Conservation (phyloP, 2,113 vertebrate genomes). For the Gallinago undulata region DNA sequence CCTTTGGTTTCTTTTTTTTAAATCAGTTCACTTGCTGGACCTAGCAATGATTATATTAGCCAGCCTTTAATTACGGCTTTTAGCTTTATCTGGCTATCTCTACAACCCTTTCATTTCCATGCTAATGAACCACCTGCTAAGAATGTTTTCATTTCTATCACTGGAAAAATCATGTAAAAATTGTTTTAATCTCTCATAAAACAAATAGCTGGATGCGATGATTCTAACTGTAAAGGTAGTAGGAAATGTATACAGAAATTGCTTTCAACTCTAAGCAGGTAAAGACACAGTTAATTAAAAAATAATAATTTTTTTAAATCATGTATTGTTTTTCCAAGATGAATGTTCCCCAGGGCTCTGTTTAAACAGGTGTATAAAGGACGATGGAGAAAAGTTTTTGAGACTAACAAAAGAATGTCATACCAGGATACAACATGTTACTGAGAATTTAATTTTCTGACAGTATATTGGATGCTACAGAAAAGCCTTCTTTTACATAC, state of each 20-base stretch:
- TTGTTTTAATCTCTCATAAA: background rate
- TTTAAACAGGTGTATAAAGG: slow-evolving; percentile 8
- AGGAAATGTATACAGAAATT: background rate
- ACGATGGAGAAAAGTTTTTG: background rate
- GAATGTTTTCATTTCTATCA: background rate
- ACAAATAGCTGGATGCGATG: background rate
- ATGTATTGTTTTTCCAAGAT: background rate
- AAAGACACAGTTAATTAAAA: slow-evolving; percentile 10
- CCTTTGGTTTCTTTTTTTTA: background rate
- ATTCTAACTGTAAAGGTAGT: background rate
- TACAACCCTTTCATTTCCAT: background rate
- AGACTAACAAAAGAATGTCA: background rate
- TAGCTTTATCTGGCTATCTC: background rate
- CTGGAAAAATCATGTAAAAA: background rate
- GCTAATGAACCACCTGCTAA: background rate
- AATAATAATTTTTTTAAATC: background rate
- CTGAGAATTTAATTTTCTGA: background rate
- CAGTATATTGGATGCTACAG: background rate
- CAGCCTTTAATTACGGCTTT: background rate
- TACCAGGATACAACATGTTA: background rate
- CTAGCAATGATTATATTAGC: background rate
- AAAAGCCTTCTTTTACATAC: background rate
- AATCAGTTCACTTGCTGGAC: background rate
- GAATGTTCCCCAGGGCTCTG: background rate
- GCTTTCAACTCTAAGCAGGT: background rate